phyloP scores from a whole-genome alignment of 2,797 vertebrate species.

The Syncerus caffer region DNA sequence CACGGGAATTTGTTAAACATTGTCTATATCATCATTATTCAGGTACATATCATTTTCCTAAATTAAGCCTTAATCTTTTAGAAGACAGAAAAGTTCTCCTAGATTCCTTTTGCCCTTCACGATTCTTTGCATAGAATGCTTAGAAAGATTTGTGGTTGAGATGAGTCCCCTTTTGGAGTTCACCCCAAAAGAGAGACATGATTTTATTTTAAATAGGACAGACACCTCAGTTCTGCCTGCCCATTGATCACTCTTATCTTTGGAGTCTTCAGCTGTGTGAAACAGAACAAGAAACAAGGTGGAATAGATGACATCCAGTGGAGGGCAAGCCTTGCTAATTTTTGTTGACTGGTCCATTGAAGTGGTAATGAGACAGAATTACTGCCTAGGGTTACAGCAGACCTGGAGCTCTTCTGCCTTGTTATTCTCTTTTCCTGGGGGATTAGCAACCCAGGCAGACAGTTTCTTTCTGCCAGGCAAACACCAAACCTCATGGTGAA shows the following conservation, averaged over 20 bases:
- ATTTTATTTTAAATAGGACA: neutral
- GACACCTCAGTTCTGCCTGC: neutral
- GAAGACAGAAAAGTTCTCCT: neutral
- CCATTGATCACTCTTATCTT: neutral
- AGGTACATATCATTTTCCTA: neutral
- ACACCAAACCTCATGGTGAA: slow-evolving; percentile 30
- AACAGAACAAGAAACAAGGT: slow-evolving; percentile 17
- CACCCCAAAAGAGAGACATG: neutral
- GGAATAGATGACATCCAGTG: neutral
- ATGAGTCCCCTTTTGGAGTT: neutral
- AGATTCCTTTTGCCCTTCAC: neutral
- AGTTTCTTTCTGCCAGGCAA: slow-evolving; percentile 38
- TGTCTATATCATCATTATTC: neutral
- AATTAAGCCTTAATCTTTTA: neutral
- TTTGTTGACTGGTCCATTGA: slow-evolving; percentile 57
- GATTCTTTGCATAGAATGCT: neutral
- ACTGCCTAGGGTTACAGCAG: slow-evolving; percentile 40
- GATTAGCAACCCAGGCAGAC: slow-evolving; percentile 27
- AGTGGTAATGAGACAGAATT: slow-evolving; percentile 69
- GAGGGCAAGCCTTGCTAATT: slow-evolving; percentile 36
- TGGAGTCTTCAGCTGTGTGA: neutral
- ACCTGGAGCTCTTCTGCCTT: slow-evolving; percentile 7
- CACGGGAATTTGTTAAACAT: neutral
- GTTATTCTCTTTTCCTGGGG: slow-evolving; percentile 29
- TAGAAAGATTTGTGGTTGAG: neutral